phyloP scores from a whole-genome alignment of 2,888 invertebrate genomes.

The Erebia epiphron region DNA sequence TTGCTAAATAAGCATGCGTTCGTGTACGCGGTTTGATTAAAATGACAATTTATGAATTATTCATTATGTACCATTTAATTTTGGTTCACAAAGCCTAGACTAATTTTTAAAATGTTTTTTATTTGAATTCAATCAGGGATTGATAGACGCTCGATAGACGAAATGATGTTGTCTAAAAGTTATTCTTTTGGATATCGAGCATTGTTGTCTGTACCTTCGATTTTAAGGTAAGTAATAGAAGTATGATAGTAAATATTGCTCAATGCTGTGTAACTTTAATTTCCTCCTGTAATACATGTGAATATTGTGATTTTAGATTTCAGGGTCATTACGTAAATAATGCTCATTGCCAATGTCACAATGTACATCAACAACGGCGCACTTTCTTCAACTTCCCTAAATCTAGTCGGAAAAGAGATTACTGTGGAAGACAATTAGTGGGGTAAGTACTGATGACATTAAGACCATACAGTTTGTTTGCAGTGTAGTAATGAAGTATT shows the following conservation, averaged over 20 bases:
- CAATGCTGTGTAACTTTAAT: not conserved
- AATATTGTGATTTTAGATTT: conserved; percentile 56
- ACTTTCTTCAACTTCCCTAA: conserved; percentile 66
- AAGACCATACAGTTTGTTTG: not conserved
- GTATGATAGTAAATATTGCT: not conserved
- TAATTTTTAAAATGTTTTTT: not conserved
- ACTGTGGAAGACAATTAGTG: conserved; percentile 88
- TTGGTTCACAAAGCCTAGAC: not conserved
- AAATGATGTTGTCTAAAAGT: conserved; percentile 36
- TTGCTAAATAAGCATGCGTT: not conserved
- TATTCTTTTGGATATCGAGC: conserved; percentile 20
- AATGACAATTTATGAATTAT: not conserved
- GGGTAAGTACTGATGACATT: conserved; percentile 78
- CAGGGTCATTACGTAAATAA: conserved; percentile 80
- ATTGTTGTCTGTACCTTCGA: conserved; percentile 16
- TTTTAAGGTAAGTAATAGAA: conserved; percentile 25
- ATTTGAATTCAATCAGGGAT: not conserved
- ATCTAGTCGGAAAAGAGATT: conserved; percentile 83
- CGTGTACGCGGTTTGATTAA: not conserved
- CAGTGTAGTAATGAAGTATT: too few species aligned
- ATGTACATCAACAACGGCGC: conserved; percentile 54
- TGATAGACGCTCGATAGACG: conserved; percentile 5
- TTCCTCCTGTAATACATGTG: not conserved
- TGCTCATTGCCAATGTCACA: conserved; percentile 64
- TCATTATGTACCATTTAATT: not conserved